Conservation (phyloP, 2,797 vertebrate genomes). For the Rhodeus uyekii region DNA sequence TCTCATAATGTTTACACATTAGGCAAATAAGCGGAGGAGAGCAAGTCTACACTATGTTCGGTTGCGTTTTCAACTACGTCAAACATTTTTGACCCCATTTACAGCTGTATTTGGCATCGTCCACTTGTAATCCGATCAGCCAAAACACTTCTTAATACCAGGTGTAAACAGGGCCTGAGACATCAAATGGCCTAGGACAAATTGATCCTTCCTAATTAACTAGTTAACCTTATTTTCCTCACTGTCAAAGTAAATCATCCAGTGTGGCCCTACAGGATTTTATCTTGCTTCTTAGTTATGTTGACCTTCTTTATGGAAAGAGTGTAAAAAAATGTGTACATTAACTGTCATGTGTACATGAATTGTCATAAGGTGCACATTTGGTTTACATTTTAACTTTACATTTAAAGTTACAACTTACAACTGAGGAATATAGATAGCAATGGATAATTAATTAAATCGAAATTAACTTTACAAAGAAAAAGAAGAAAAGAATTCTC, state of each 20-base stretch:
- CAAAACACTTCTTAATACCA: too few relatives aligned
- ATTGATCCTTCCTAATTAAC: conserved; percentile 70
- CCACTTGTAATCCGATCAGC: too few relatives aligned
- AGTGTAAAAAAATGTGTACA: conserved; percentile 42
- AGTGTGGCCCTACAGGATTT: conserved; percentile 55
- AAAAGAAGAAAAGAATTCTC: not conserved
- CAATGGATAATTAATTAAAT: not conserved
- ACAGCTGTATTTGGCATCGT: too few relatives aligned
- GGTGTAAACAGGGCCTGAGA: conserved; percentile 4
- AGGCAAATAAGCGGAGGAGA: too few relatives aligned
- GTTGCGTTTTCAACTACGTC: too few relatives aligned
- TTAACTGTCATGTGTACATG: not conserved
- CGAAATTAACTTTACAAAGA: not conserved
- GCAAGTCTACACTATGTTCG: too few relatives aligned
- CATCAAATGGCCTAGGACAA: conserved; percentile 55
- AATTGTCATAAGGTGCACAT: conserved; percentile 33
- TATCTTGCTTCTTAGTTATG: conserved; percentile 54
- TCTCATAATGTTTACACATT: too few relatives aligned
- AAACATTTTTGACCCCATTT: too few relatives aligned
- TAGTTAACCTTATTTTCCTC: conserved; percentile 59
- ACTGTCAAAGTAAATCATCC: conserved; percentile 65
- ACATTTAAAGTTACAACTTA: too few relatives aligned
- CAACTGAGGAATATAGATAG: too few relatives aligned
- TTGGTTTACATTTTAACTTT: too few relatives aligned
- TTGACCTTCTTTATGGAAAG: conserved; percentile 51